These are phyloP conservation scores for Amphipyra berbera DNA, from an alignment of 2,888 invertebrate genomes.

Conservation along the genomic window DNA sequence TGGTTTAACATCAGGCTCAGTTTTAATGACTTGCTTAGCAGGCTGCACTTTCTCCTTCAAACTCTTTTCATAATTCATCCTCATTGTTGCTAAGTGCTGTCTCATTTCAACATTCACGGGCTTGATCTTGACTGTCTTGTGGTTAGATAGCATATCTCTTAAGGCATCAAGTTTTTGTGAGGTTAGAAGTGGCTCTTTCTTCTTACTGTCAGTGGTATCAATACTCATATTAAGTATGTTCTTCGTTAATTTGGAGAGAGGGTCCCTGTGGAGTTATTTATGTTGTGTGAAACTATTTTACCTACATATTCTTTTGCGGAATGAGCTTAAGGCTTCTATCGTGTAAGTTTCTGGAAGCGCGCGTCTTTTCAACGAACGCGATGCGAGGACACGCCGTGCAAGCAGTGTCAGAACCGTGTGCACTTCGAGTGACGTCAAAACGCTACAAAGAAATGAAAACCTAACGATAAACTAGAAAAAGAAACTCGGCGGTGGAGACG, in stretches of 20 bases:
- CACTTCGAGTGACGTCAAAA: neutral
- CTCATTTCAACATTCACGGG: conserved; percentile 84
- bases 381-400: neutral
- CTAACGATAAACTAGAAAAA: neutral
- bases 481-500: neutral
- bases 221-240: conserved; percentile 88
- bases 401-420: neutral
- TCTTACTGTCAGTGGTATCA: conserved; percentile 74
- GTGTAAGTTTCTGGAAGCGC: neutral
- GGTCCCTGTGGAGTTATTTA: conserved; percentile 72
- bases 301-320: conserved; percentile 1
- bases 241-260: conserved; percentile 85
- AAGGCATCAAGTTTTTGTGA: conserved; percentile 87
- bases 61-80: conserved; percentile 77
- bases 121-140: conserved; percentile 87
- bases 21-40: conserved; percentile 25
- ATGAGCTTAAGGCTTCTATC: neutral
- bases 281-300: conserved; percentile 5
- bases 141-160: conserved; percentile 85
- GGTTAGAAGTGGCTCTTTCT: conserved; percentile 81
- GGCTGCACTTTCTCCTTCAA: conserved; percentile 69
- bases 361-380: neutral
- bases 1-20: conserved; percentile 36
- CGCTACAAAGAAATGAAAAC: neutral
- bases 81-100: conserved; percentile 78